These are phyloP conservation scores for Listronotus oregonensis DNA, from an alignment of 1,140 invertebrate genomes.

Conservation along the genomic window DNA sequence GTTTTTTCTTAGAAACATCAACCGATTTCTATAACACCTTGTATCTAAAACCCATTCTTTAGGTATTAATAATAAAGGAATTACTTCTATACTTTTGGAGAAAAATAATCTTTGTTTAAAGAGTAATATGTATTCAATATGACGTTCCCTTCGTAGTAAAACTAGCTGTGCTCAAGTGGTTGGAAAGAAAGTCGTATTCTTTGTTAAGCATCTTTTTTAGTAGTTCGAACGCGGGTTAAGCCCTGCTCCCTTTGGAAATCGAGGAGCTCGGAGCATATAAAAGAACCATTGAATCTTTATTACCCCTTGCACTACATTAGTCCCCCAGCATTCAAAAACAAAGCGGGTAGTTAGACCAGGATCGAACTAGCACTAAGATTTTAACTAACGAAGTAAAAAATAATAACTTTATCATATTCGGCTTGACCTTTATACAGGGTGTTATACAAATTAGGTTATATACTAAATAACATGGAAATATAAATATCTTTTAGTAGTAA, in stretches of 20 bases:
- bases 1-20: too few species aligned
- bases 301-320: slow-evolving; percentile 36
- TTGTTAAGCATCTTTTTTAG: slow-evolving; percentile 36
- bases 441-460: too few species aligned
- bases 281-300: slow-evolving; percentile 40
- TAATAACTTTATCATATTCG: too few species aligned
- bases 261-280: slow-evolving; percentile 32
- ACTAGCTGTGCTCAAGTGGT: slow-evolving; percentile 35
- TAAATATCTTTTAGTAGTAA: too few species aligned
- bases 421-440: too few species aligned
- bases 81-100: too few species aligned
- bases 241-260: slow-evolving; percentile 32
- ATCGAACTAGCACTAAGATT: slow-evolving; percentile 8
- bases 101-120: slow-evolving; percentile 13
- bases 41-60: too few species aligned
- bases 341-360: slow-evolving; percentile 24
- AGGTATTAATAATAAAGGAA: too few species aligned
- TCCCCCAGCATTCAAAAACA: slow-evolving; percentile 34
- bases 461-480: too few species aligned
- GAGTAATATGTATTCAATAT: slow-evolving; percentile 33
- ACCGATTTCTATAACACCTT: too few species aligned
- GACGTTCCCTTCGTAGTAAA: slow-evolving; percentile 28
- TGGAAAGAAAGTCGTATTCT: slow-evolving; percentile 38
- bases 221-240: slow-evolving; percentile 33
- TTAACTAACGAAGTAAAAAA: too few species aligned